Evolutionary conservation across 2,113 vertebrate species (phyloP), one percentile per base, ranked within the genome.

Genomic region (Phrynocephalus versicolor): DNA sequence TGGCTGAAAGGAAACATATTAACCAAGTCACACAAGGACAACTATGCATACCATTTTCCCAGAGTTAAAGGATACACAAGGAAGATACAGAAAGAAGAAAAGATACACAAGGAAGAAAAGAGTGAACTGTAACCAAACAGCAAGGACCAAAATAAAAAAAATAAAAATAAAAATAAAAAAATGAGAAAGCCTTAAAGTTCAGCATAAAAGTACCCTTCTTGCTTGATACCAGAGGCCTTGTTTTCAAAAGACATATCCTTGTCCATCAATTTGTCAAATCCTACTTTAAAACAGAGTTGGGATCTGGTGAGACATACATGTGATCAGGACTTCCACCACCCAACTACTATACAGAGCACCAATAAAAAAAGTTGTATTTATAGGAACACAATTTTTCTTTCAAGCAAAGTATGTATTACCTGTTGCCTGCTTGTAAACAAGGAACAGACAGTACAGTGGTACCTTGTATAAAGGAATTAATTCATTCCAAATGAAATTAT

Each of bases 11-110:
- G 35, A 9, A 15, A 37, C 5, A 76, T 2, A 55, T 23, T 82
- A 81, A 86, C 85, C 58, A 87, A 76, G 83, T 90, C 89, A 88
- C 81, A 85, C 7, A 89, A 45, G 0, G 65, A 74, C 55, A 64
- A 58, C 57, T 91, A 37, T 78, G 62, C 69, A 81, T 80, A 77
- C 86, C 88, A 73, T 6, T 88, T 79, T 57, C 71, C 30, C 73
- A 0, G 87, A 83, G 71, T 55, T 69, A 92, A 93, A 76, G 82
- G 76, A 41, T 87, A 84, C 2, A 35, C 23, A 80, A 81, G 58
- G 79, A 79, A 55, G 71, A 58, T 69, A 88, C 33, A 80, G 13
- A 23, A 19, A 58, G 86, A 64, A 84, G 75, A 92, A 93, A 76
- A 83, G 76, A 41, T 87, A 84, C 2, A 35, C 23, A 80, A 81